Conservation (phyloP, 1,140 invertebrate species). For the Drosophila rufa region DNA sequence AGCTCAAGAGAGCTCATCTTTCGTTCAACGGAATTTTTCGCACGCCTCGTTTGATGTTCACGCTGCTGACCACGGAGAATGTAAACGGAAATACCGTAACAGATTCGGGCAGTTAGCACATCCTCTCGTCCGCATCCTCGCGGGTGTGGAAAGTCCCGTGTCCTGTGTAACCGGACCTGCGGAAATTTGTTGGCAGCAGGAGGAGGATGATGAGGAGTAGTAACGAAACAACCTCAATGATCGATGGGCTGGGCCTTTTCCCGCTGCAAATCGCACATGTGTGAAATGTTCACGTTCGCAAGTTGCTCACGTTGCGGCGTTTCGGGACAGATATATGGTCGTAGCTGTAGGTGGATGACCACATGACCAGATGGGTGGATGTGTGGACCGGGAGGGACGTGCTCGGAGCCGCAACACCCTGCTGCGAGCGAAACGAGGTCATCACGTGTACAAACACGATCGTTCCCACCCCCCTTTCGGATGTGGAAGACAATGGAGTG, state of each 20-base stretch:
- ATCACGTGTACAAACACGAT: constrained; percentile 77
- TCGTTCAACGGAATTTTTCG: constrained; percentile 72
- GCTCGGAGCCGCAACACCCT: constrained; percentile 52
- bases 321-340: constrained; percentile 7
- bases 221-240: constrained; percentile 18
- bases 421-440: constrained; percentile 72
- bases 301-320: constrained; percentile 62
- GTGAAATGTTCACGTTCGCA: constrained; percentile 63
- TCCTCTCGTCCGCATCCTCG: constrained; percentile 11
- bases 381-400: constrained; percentile 47
- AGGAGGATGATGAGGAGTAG: constrained; percentile 6
- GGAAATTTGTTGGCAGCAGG: background rate
- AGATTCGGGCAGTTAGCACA: constrained; percentile 56
- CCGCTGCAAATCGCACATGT: constrained; percentile 50
- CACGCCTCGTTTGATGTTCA: constrained; percentile 73
- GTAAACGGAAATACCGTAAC: constrained; percentile 75
- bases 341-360: constrained; percentile 17
- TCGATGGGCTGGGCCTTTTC: constrained; percentile 57
- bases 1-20: constrained; percentile 55
- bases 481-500: constrained; percentile 49
- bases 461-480: constrained; percentile 39
- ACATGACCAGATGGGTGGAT: constrained; percentile 23
- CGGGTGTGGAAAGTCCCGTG: constrained; percentile 36
- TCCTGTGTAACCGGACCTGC: constrained; percentile 70
- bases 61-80: constrained; percentile 39